phyloP scores from a whole-genome alignment of 2,113 vertebrate genomes.

The Picathartes gymnocephalus region DNA sequence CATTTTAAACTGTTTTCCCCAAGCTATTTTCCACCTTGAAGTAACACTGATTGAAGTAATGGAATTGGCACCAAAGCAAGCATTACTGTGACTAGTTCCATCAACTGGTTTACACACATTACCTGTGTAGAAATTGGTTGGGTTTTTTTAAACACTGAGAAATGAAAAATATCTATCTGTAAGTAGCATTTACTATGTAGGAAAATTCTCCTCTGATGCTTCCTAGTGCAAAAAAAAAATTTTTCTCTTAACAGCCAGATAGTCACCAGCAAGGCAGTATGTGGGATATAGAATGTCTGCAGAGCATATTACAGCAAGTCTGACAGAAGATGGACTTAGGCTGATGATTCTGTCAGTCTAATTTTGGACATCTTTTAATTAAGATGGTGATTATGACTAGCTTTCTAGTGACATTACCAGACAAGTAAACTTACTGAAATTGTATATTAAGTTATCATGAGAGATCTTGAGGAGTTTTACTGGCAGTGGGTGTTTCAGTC shows the following conservation, averaged over 20 bases:
- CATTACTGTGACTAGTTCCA: not conserved
- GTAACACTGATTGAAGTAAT: not conserved
- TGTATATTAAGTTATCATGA: not conserved
- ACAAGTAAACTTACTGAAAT: not conserved
- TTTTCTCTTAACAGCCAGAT: not conserved
- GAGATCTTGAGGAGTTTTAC: not conserved
- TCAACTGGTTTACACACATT: not conserved
- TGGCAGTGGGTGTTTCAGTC: not conserved
- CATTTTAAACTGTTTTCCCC: not conserved
- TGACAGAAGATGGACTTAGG: not conserved
- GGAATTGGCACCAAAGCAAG: not conserved
- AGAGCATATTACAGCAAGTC: not conserved
- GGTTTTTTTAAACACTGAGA: not conserved
- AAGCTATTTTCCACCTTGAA: not conserved
- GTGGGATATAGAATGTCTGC: not conserved
- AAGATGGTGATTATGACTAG: slow-evolving; percentile 13
- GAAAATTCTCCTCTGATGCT: not conserved
- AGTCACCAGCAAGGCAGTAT: not conserved
- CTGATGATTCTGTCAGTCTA: slow-evolving; percentile 5
- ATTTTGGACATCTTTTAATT: slow-evolving; percentile 40
- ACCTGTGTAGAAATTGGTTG: not conserved
- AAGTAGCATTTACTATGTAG: not conserved
- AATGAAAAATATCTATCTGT: not conserved
- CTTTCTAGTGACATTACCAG: slow-evolving; percentile 14
- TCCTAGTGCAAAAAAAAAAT: not conserved